Percentiles rank a stretch among this genome's conserved stretches.
phyloP scores from a whole-genome alignment of 1,140 invertebrate species.

The Drosophila oshimai region DNA sequence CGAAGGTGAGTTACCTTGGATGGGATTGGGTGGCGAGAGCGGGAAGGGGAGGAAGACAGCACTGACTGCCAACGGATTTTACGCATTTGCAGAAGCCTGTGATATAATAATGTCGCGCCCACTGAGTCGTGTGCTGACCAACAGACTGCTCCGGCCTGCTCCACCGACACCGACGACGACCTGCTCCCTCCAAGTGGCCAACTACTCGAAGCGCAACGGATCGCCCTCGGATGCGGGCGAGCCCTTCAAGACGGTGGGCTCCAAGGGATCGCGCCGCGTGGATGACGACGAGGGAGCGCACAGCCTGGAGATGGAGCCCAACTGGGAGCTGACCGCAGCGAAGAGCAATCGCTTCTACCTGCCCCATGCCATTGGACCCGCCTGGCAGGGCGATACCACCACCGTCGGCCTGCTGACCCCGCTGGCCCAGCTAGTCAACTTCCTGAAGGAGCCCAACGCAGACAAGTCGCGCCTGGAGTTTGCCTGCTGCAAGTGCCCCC shows the following conservation, averaged over 20 bases:
- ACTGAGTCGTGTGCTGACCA: conserved; percentile 16
- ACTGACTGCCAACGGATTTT: conserved; percentile 33
- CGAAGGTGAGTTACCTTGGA: conserved; percentile 5
- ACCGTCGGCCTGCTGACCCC: conserved; percentile 67
- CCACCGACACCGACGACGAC: no score
- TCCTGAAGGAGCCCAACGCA: conserved; percentile 38
- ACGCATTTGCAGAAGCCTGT: conserved; percentile 34
- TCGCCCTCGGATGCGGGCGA: conserved; percentile 55
- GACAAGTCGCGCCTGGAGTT: conserved; percentile 48
- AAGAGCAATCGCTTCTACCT: conserved; percentile 87
- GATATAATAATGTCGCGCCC: conserved; percentile 54
- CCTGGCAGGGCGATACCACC: conserved; percentile 84
- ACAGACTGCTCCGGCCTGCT: background rate
- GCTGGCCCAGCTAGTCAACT: conserved; percentile 74
- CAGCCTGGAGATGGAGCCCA: conserved; percentile 79
- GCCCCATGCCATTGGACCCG: conserved; percentile 87
- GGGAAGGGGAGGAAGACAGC: no score
- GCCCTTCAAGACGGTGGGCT: conserved; percentile 68
- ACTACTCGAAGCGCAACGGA: conserved; percentile 71
- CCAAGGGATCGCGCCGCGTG: conserved; percentile 46
- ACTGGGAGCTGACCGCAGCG: conserved; percentile 86
- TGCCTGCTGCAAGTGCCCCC: conserved; percentile 84
- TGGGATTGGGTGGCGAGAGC: no score
- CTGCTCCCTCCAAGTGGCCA: background rate
- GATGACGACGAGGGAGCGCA: conserved; percentile 62